Percentiles rank a stretch among this genome's conserved stretches.
Evolutionary conservation across 35 echinoderm and acorn worm species (phyloP).

Genomic region (Ophiothrix spiculata): DNA sequence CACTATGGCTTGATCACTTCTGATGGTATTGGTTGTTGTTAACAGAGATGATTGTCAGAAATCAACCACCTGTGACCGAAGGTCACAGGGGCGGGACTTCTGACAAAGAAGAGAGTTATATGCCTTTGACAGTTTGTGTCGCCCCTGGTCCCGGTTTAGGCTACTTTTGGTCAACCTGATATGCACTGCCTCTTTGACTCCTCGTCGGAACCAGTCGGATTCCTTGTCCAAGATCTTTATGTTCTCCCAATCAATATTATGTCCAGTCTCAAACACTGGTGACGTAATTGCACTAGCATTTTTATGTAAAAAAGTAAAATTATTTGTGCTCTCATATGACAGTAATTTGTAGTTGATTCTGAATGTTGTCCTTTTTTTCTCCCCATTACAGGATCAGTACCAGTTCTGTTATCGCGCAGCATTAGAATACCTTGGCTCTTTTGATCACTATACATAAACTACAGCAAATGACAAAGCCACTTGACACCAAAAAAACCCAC

Average conservation of each 20-base stretch:
- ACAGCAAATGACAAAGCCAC: neutral
- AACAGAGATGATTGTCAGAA: too few species aligned
- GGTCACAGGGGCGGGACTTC: too few species aligned
- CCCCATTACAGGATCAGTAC: constrained; percentile 79
- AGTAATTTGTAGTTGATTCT: neutral
- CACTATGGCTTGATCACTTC: too few species aligned
- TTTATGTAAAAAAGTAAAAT: neutral
- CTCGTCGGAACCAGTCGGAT: too few species aligned
- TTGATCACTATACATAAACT: constrained; percentile 97
- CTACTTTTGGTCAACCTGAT: too few species aligned
- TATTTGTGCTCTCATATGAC: neutral
- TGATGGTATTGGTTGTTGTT: too few species aligned
- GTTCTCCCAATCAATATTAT: neutral
- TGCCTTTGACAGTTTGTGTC: too few species aligned
- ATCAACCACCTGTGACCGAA: too few species aligned
- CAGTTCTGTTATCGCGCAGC: constrained; percentile 99
- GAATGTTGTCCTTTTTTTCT: constrained; percentile 42
- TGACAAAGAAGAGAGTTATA: too few species aligned
- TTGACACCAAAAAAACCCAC: neutral
- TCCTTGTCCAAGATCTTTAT: neutral
- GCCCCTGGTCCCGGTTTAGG: too few species aligned
- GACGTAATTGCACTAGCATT: neutral
- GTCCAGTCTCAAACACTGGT: neutral
- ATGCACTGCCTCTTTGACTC: too few species aligned
- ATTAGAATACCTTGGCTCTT: constrained; percentile 96